Conservation (phyloP, 1,140 invertebrate species). For the Melitaea cinxia region DNA sequence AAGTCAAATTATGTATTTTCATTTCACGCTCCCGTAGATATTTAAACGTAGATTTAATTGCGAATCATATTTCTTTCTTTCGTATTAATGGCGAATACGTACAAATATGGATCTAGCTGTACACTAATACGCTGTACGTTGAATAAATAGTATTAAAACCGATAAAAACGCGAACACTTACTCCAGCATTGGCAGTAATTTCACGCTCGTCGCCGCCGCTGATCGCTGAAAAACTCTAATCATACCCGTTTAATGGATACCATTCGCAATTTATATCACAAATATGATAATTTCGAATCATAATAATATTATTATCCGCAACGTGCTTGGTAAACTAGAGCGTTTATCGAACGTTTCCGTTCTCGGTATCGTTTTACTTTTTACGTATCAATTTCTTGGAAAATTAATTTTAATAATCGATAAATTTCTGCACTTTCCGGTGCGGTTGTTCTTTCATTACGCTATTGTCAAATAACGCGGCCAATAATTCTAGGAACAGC, state of each 20-base stretch:
- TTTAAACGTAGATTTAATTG: conserved; percentile 65
- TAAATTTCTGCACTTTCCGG: conserved; percentile 36
- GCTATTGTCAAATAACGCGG: conserved; percentile 24
- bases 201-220: conserved; percentile 56
- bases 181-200: conserved; percentile 57
- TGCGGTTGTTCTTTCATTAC: conserved; percentile 21
- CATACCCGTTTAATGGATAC: conserved; percentile 53
- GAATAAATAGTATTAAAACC: conserved; percentile 41
- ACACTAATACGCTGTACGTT: conserved; percentile 21
- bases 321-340: conserved; percentile 48
- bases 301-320: conserved; percentile 60
- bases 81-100: conserved; percentile 35
- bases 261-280: conserved; percentile 58
- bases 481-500: conserved; percentile 24
- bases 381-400: conserved; percentile 62
- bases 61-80: conserved; percentile 32
- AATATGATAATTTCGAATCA: conserved; percentile 68
- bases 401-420: conserved; percentile 56
- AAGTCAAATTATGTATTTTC: conserved; percentile 34
- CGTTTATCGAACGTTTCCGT: conserved; percentile 69
- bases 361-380: conserved; percentile 50
- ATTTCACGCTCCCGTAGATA: conserved; percentile 64
- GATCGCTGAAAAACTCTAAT: conserved; percentile 63
- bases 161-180: conserved; percentile 41
- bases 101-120: conserved; percentile 46